Evolutionary conservation across 2,888 invertebrate genomes (phyloP), one percentile per base, ranked within the genome.

Genomic region (Noctua comes): DNA sequence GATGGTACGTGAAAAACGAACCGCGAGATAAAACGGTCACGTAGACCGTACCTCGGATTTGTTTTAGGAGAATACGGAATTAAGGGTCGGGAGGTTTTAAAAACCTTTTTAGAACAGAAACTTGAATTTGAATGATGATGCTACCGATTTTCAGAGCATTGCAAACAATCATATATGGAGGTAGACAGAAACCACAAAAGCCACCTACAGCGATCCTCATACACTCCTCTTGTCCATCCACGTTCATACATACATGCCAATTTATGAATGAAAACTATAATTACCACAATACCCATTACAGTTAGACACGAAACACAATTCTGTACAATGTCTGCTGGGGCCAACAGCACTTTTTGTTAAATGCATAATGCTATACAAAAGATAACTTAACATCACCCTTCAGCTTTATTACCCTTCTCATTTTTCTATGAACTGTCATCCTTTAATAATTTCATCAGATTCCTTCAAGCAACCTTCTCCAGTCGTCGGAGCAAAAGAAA

Each of bases 1-100:
- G 94, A 93, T 93, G 93, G 76, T 87, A 87, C 84, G 84, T 93
- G 94, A 93, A 91, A 93, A 93, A 94, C 91, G 92, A 91, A 89
- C 80, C 72, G 59, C 27, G 24, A 88, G 93, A 93, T 92, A 93
- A 90, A 82, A 51, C 76, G 64, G 72, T 76, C 85, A 86, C 82
- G 78, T 78, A 86, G 31, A 66, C 27, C 2, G 13, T 27, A 71
- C 57, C 79, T 70, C 64, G 79, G 70, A 65, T 86, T 82, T 83
- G 84, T 82, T 84, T 84, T 79, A 64, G 64, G 51, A 57, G 73
- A 72, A 72, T 64, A 75, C 46, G 54, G 65, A 74, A 72, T 83
- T 72, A 83, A 31, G 59, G 66, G 62, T 46, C 36, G 24, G 40
- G n/a, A 10, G 31, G n/a, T 74, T 68, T 68, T 51, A 31, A 3